A percentile compares a stretch with the other conserved stretches of the same genome.
phyloP scores from a whole-genome alignment of 2,113 vertebrate genomes.

The Platanista minor region DNA sequence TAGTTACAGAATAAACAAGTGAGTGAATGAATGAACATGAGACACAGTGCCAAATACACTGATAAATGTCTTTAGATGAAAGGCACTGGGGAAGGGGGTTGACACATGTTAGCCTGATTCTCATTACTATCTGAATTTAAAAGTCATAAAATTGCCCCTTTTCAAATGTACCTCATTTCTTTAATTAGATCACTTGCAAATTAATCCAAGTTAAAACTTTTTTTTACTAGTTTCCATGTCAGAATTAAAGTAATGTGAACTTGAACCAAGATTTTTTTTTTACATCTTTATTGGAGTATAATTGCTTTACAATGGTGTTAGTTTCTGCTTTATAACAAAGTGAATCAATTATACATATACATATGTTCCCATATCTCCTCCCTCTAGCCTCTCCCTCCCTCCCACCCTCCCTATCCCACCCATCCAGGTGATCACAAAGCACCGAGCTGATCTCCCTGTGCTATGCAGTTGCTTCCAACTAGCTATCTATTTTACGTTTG shows the following conservation, averaged over 20 bases:
- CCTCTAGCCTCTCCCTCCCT: too few species aligned
- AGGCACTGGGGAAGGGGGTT: rapidly evolving
- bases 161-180: not conserved
- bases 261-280: too few species aligned
- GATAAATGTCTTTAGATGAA: not conserved
- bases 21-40: not conserved
- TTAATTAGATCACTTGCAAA: not conserved
- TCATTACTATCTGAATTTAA: not conserved
- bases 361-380: too few species aligned
- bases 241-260: not conserved
- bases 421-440: too few species aligned
- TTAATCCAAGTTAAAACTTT: not conserved
- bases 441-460: too few species aligned
- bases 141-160: not conserved
- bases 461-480: too few species aligned
- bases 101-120: not conserved
- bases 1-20: not conserved
- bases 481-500: too few species aligned
- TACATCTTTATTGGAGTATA: too few species aligned
- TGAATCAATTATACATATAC: too few species aligned
- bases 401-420: too few species aligned
- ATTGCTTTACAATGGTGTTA: too few species aligned
- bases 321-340: too few species aligned
- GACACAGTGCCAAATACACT: not conserved
- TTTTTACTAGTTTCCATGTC: not conserved